A percentile compares a stretch with the other conserved stretches of the same genome.
Conservation (phyloP, 2,113 vertebrate species). For the Nicator chloris region DNA sequence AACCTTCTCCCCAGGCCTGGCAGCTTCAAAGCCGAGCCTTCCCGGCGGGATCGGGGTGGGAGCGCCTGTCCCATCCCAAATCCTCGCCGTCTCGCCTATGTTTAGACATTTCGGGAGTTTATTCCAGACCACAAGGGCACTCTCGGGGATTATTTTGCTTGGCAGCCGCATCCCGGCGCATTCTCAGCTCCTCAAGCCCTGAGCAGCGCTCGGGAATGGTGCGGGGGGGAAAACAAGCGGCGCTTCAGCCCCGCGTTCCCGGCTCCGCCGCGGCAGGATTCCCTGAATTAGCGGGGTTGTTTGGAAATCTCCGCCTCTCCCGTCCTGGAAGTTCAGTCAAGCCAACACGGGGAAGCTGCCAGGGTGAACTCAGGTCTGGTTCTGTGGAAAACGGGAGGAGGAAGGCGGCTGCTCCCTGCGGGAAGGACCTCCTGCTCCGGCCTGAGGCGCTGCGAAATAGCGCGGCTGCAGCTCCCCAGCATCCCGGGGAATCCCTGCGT, state of each 20-base stretch:
- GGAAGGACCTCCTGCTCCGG: background rate
- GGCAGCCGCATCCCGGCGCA: background rate
- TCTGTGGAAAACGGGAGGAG: background rate
- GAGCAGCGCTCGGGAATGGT: accelerated
- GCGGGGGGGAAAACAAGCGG: background rate
- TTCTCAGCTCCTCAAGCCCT: background rate
- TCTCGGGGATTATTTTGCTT: background rate
- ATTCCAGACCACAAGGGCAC: background rate
- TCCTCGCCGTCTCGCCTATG: background rate
- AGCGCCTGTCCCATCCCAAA: background rate
- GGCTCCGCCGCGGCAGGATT: background rate
- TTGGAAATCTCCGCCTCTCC: background rate
- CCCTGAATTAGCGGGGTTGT: background rate
- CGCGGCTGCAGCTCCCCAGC: background rate
- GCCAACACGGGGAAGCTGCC: background rate
- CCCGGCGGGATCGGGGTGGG: background rate
- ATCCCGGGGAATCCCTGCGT: background rate
- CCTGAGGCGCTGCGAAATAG: accelerated
- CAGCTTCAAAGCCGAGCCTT: slow-evolving; percentile 33
- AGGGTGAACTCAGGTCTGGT: background rate
- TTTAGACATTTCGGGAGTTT: background rate
- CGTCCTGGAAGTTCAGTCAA: background rate
- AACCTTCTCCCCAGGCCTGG: background rate
- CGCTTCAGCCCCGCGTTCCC: background rate
- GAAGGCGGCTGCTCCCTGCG: background rate